Percentiles rank a stretch among this genome's conserved stretches.
phyloP scores from a whole-genome alignment of 23 tunicate species.

The Trididemnum nubilum region DNA sequence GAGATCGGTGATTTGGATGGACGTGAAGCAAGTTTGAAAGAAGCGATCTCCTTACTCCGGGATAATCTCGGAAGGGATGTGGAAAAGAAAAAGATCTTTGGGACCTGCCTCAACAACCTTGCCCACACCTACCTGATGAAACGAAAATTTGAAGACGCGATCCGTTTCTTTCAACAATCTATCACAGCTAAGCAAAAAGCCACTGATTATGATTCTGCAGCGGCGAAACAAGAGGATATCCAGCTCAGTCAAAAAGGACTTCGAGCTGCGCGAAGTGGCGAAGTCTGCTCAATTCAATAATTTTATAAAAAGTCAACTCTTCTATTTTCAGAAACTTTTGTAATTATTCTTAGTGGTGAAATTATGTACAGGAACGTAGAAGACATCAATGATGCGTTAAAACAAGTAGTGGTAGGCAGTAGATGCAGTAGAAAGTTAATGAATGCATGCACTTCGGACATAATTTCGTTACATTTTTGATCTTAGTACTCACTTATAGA shows the following conservation, averaged over 20 bases:
- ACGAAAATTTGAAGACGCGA: slow-evolving; percentile 1
- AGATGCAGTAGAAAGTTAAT: no score
- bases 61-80: slow-evolving; percentile 18
- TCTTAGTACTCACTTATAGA: no score
- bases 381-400: no score
- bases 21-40: slow-evolving; percentile 10
- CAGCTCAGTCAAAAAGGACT: background rate
- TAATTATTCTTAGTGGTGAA: no score
- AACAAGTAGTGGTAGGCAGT: no score
- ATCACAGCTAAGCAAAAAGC: slow-evolving; percentile 36
- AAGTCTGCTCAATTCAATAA: slow-evolving; percentile 10
- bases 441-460: no score
- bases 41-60: slow-evolving; percentile 18
- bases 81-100: slow-evolving; percentile 16
- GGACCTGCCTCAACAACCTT: slow-evolving; percentile 29
- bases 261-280: slow-evolving; percentile 1
- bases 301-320: background rate
- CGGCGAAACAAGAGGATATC: slow-evolving; percentile 32
- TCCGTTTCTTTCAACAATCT: slow-evolving; percentile 7
- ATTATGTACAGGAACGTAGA: no score
- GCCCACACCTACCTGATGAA: slow-evolving; percentile 20
- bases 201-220: slow-evolving; percentile 8
- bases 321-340: no score
- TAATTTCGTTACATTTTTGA: no score
- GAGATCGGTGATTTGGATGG: background rate